Evolutionary conservation across 2,113 vertebrate species (phyloP), one percentile per base, ranked within the genome.

Genomic region (Stictonetta naevosa): DNA sequence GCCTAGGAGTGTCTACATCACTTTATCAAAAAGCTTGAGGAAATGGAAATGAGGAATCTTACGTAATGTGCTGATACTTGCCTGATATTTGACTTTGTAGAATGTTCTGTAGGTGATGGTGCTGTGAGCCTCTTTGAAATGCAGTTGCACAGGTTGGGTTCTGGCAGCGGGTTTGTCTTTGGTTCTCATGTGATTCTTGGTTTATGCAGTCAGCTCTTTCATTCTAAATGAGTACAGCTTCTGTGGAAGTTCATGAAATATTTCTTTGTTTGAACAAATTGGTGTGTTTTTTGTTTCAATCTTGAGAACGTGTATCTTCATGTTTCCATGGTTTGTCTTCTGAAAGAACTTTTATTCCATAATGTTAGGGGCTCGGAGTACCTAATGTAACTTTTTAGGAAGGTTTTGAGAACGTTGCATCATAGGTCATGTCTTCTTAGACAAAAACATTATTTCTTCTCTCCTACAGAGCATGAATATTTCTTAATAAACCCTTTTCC

Each of bases 181-280:
- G 44, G 11, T 38, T 89, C 58, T 74, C 31, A 16, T 0, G 1
- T 42, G 67, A 17, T 66, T 38, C 12, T 16, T n/a, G 64, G 17
- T 63, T 11, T 7, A 6, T 23, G 36, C 36, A 42, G 58, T 87
- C 66, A 29, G 69, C 69, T 52, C 26, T 31, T 58, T 68, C 10
- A 0, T 38, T 77, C 60, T 33, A 26, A 33, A 46, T 23, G 85
- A 67, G 33, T 38, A 7, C 56, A 18, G 46, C 33, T 90, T 53
- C 56, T 11, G 10, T 92, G 79, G 42, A 88, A 63, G 55, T 72
- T 78, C 21, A 31, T 78, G 46, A 86, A 88, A 81, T 80, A 88
- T 33, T 93, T 88, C 85, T 95, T 94, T 91, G 64, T 92, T 94
- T 83, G 83, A 86, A 67, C 68, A 77, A 74, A 71, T 74, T 83